phyloP scores from a whole-genome alignment of 2,113 vertebrate genomes.

The Amphilophus citrinellus region DNA sequence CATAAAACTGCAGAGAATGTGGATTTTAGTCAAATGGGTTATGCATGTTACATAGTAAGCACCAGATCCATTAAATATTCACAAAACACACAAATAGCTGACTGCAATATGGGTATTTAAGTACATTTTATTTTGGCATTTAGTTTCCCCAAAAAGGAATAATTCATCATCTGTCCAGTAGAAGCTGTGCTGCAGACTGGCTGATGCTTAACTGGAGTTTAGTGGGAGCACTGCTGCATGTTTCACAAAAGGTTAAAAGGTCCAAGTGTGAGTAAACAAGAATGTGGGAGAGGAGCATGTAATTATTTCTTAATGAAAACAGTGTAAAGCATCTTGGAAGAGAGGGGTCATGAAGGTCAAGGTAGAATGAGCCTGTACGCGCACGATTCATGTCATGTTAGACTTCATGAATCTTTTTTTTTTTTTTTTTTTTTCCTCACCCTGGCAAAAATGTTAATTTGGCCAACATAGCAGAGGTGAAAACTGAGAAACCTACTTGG shows the following conservation, averaged over 20 bases:
- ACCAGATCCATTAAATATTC: not conserved
- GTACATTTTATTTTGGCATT: not conserved
- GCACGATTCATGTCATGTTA: not conserved
- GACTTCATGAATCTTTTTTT: not conserved
- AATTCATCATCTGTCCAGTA: not conserved
- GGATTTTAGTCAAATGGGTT: not conserved
- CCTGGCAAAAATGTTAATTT: not conserved
- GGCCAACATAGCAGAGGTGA: not conserved
- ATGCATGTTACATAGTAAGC: not conserved
- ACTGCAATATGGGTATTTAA: not conserved
- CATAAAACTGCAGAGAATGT: not conserved
- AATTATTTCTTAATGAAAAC: conserved; percentile 54
- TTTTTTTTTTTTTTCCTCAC: not conserved
- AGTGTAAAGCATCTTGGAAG: conserved; percentile 2
- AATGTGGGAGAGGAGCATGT: conserved; percentile 37
- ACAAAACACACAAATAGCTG: not conserved
- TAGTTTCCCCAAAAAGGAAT: not conserved
- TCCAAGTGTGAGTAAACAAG: conserved; percentile 27
- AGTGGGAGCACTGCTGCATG: conserved; percentile 18
- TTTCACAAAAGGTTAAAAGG: conserved; percentile 42
- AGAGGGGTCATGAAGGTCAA: conserved; percentile 3
- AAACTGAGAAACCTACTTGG: not conserved
- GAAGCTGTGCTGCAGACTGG: not conserved
- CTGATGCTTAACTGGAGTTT: not conserved
- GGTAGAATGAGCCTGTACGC: not conserved